Evolutionary conservation across 2,113 vertebrate genomes (phyloP).

Genomic region (Takifugu bimaculatus): DNA sequence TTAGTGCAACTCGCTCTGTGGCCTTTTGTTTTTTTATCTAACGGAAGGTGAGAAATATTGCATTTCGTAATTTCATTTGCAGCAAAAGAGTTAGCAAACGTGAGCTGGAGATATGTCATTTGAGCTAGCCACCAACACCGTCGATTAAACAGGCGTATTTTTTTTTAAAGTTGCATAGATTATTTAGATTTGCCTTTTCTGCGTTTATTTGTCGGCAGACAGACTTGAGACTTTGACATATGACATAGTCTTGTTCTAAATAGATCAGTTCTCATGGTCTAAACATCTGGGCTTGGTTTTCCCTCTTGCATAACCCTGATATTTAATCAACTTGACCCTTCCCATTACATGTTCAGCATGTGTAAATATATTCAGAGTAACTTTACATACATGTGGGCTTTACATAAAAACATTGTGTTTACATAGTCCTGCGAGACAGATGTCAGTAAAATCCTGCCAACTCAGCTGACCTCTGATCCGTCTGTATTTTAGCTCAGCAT

Average conservation of each 20-base stretch:
- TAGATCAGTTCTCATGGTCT: not conserved
- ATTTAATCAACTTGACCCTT: not conserved
- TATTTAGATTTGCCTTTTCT: too few relatives aligned
- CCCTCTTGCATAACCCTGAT: slow-evolving; percentile 27
- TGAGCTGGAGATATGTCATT: slow-evolving; percentile 42
- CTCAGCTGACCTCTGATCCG: slow-evolving; percentile 9
- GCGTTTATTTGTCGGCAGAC: not conserved
- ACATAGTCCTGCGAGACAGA: not conserved
- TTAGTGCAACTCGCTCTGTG: slow-evolving; percentile 35
- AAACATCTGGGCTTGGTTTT: too few relatives aligned
- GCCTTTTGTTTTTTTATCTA: slow-evolving; percentile 64
- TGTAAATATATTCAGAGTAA: not conserved
- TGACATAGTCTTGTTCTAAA: not conserved
- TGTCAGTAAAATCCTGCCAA: not conserved
- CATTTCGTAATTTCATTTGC: not conserved
- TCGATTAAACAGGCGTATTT: not conserved
- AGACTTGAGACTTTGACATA: not conserved
- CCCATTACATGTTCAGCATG: too few relatives aligned
- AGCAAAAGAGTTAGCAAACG: not conserved
- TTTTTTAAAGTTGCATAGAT: not conserved
- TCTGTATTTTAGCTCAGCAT: slow-evolving; percentile 7
- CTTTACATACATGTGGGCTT: not conserved
- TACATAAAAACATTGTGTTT: not conserved
- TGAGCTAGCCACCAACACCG: slow-evolving; percentile 18
- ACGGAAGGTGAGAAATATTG: slow-evolving; percentile 67